Evolutionary conservation across 1,140 invertebrate genomes (phyloP).

Genomic region (Rhynchophorus ferrugineus): DNA sequence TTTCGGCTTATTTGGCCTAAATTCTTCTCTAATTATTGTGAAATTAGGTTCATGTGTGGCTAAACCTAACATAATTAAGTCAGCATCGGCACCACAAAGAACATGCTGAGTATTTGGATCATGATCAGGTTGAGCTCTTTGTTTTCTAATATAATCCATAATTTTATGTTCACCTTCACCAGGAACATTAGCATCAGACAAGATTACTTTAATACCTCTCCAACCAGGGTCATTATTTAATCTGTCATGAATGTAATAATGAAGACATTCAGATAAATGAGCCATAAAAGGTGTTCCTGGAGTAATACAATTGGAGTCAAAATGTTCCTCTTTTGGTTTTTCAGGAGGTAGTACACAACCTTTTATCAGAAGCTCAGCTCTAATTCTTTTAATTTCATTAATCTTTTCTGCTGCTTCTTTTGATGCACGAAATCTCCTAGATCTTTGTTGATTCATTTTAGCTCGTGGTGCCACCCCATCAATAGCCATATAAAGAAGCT

Average conservation of each 20-base stretch:
- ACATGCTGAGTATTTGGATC: slow-evolving; percentile 98
- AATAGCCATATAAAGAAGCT: slow-evolving; percentile 98
- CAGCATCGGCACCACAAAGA: slow-evolving; percentile 96
- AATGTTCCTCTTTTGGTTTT: slow-evolving; percentile 86
- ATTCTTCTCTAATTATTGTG: slow-evolving; percentile 96
- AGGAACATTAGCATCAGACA: slow-evolving; percentile 97
- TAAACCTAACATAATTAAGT: slow-evolving; percentile 97
- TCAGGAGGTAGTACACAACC: slow-evolving; percentile 80
- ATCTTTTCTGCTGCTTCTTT: slow-evolving; percentile 92
- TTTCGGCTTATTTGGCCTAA: slow-evolving; percentile 92
- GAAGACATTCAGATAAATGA: slow-evolving; percentile 82
- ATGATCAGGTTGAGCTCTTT: slow-evolving; percentile 91
- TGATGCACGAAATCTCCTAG: slow-evolving; percentile 89
- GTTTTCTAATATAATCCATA: slow-evolving; percentile 97
- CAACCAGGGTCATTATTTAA: slow-evolving; percentile 94
- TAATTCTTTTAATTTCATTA: slow-evolving; percentile 72
- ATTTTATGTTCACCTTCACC: slow-evolving; percentile 99
- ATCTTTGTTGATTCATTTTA: slow-evolving; percentile 99
- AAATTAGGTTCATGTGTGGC: slow-evolving; percentile 99
- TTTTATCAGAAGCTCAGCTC: slow-evolving; percentile 64
- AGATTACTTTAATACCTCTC: slow-evolving; percentile 89
- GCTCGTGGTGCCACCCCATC: slow-evolving; percentile 97
- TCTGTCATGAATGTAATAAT: slow-evolving; percentile 94
- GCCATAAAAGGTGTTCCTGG: slow-evolving; percentile 99
- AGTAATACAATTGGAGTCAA: slow-evolving; percentile 98